Percentiles rank a stretch among this genome's conserved stretches.
These are phyloP conservation scores for Peromyscus californicus DNA, from an alignment of 2,113 vertebrate species.

Conservation along the genomic window DNA sequence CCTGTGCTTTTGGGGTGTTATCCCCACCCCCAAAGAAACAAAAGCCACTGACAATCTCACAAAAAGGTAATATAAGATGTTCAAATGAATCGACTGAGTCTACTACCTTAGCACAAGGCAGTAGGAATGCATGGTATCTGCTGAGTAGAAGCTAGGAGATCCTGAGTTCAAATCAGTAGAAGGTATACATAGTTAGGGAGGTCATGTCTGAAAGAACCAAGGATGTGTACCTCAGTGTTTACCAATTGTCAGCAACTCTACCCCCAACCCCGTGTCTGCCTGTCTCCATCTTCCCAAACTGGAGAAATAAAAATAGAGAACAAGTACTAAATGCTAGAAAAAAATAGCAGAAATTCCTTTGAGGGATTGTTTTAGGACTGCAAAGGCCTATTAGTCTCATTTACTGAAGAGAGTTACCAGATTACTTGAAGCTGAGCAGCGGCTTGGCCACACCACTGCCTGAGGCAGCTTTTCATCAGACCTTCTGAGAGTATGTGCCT, in stretches of 20 bases:
- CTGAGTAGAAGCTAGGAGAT: background rate
- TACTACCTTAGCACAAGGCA: background rate
- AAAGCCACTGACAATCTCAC: background rate
- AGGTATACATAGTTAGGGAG: background rate
- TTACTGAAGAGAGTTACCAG: too few species aligned
- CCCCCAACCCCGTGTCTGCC: background rate
- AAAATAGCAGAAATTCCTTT: background rate
- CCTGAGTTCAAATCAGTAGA: background rate
- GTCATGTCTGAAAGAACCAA: background rate
- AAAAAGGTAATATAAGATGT: background rate
- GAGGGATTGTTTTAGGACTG: background rate
- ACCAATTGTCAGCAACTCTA: background rate
- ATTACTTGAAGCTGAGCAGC: background rate
- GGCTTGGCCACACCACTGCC: background rate
- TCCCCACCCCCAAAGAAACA: background rate
- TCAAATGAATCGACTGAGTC: background rate
- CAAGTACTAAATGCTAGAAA: background rate
- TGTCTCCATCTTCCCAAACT: background rate
- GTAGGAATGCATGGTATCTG: background rate
- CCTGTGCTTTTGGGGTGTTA: background rate
- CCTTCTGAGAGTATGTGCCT: background rate
- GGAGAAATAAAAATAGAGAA: background rate
- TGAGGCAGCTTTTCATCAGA: background rate
- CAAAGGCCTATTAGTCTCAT: background rate
- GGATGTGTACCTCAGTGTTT: background rate